These are phyloP conservation scores for Gymnopithys bicolor DNA, from an alignment of 2,797 vertebrate species.

Conservation along the genomic window DNA sequence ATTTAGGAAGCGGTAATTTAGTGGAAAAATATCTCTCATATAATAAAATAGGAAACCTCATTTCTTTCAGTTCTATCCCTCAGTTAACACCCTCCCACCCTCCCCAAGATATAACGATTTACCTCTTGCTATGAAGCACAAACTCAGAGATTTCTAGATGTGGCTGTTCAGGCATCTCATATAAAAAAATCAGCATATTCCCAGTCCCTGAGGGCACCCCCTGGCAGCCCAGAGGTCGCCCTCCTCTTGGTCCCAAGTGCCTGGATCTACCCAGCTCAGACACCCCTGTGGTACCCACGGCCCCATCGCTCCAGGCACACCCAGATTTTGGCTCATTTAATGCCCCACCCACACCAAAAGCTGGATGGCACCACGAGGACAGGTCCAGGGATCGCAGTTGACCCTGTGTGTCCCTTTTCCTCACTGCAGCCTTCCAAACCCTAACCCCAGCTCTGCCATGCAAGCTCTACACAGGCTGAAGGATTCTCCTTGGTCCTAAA, in stretches of 20 bases:
- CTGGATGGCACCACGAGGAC: not conserved
- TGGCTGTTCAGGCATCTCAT: not conserved
- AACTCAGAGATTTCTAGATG: not conserved
- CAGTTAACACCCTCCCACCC: not conserved
- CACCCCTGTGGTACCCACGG: fast-evolving
- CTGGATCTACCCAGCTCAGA: fast-evolving
- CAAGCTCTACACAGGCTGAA: not conserved
- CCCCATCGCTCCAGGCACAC: not conserved
- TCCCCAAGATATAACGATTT: not conserved
- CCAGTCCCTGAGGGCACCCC: not conserved
- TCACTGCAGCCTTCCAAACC: not conserved
- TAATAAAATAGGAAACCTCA: slow-evolving; percentile 70
- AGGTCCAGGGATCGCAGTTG: not conserved
- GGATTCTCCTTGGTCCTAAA: not conserved
- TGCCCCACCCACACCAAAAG: not conserved
- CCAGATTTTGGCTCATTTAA: not conserved
- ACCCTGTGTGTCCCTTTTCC: not conserved
- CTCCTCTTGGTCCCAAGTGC: not conserved
- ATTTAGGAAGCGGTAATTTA: slow-evolving; percentile 13
- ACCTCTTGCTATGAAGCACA: not conserved
- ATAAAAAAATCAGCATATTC: not conserved
- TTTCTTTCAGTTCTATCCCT: slow-evolving; percentile 37
- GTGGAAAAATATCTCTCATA: slow-evolving; percentile 70
- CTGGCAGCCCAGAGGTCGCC: not conserved
- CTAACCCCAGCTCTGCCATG: not conserved